Conservation (phyloP, 2,888 invertebrate genomes). For the Aphidius colemani region DNA sequence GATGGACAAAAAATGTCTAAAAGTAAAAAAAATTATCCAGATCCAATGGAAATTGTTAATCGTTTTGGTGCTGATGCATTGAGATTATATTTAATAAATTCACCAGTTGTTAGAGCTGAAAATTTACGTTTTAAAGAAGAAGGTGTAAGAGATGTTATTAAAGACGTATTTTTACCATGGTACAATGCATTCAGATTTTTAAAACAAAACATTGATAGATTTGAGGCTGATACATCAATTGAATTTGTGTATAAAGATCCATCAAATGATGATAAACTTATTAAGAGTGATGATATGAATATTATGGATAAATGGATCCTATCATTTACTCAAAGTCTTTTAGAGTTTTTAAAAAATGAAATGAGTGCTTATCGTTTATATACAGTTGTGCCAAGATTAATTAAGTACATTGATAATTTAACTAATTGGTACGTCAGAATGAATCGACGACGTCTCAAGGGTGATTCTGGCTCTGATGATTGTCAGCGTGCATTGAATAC, state of each 20-base stretch:
- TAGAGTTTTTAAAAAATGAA: slow-evolving; percentile 86
- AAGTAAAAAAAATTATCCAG: slow-evolving; percentile 97
- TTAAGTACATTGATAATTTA: slow-evolving; percentile 95
- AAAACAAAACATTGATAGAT: slow-evolving; percentile 88
- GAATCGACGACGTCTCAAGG: slow-evolving; percentile 94
- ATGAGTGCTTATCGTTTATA: slow-evolving; percentile 95
- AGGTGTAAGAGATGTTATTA: slow-evolving; percentile 93
- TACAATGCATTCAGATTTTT: slow-evolving; percentile 91
- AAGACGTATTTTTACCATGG: slow-evolving; percentile 98
- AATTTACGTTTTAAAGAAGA: slow-evolving; percentile 96
- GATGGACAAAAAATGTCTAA: slow-evolving; percentile 99
- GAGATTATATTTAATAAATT: slow-evolving; percentile 93
- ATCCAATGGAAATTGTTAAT: slow-evolving; percentile 86
- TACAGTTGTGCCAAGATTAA: slow-evolving; percentile 90
- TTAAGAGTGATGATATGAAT: slow-evolving; percentile 61
- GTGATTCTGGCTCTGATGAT: slow-evolving; percentile 81
- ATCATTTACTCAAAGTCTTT: slow-evolving; percentile 92
- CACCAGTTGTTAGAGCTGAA: slow-evolving; percentile 97
- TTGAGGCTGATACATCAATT: slow-evolving; percentile 70
- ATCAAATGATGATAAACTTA: slow-evolving; percentile 33
- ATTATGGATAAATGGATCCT: slow-evolving; percentile 98
- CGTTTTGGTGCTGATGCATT: slow-evolving; percentile 98
- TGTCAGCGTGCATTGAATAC: slow-evolving; percentile 85
- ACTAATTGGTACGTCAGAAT: slow-evolving; percentile 99
- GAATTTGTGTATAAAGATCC: slow-evolving; percentile 57